Conservation (phyloP, 2,113 vertebrate genomes). For the Protobothrops flavoviridis region DNA sequence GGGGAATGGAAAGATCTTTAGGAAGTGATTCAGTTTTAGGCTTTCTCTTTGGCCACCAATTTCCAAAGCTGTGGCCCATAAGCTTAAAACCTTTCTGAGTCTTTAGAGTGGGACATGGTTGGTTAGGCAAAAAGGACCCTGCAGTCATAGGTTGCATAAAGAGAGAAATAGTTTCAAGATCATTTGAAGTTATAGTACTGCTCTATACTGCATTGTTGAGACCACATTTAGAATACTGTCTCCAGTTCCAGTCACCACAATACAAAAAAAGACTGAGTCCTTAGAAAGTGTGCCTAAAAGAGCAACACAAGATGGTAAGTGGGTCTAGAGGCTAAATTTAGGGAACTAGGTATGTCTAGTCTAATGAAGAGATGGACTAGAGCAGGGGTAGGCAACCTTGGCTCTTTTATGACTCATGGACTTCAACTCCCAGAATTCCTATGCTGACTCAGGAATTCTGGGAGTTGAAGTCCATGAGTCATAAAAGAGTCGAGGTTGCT, state of each 20-base stretch:
- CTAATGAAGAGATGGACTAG: too few species aligned
- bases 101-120: background rate
- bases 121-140: background rate
- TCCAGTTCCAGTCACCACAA: background rate
- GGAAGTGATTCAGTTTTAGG: background rate
- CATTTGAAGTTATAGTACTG: background rate
- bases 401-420: too few species aligned
- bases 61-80: background rate
- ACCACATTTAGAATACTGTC: background rate
- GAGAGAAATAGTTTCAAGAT: background rate
- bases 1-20: background rate
- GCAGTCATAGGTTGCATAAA: background rate
- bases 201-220: background rate
- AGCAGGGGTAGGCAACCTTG: too few species aligned
- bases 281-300: background rate
- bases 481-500: too few species aligned
- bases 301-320: background rate
- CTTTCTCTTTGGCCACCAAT: background rate
- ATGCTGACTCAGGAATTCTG: too few species aligned
- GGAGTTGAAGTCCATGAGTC: too few species aligned
- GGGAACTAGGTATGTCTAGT: too few species aligned
- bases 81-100: background rate
- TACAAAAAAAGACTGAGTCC: background rate
- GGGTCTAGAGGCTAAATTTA: background rate
- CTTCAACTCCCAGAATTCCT: too few species aligned